phyloP scores from a whole-genome alignment of 2,888 invertebrate genomes.

The Cepaea hortensis region DNA sequence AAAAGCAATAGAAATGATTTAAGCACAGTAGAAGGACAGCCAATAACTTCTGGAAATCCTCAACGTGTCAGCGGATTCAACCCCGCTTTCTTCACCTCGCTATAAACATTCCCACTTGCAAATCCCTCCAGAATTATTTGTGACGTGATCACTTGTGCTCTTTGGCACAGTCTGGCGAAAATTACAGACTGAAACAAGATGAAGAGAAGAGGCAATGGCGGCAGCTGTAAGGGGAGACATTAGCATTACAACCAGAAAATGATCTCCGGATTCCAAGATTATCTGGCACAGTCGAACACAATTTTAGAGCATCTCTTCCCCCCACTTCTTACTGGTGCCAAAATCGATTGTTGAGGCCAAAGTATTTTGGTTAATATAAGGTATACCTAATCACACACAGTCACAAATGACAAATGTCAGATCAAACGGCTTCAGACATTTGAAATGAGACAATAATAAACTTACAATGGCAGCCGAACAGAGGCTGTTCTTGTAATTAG shows the following conservation, averaged over 20 bases:
- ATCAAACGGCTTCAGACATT: too few species aligned
- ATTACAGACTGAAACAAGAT: neutral
- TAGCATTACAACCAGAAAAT: conserved; percentile 2
- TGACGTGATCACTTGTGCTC: neutral
- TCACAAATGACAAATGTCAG: too few species aligned
- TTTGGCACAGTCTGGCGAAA: neutral
- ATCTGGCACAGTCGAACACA: neutral
- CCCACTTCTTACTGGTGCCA: neutral
- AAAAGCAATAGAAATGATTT: too few species aligned
- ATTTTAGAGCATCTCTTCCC: neutral
- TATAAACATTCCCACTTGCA: neutral
- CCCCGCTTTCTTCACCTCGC: too few species aligned
- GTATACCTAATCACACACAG: too few species aligned
- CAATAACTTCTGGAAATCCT: too few species aligned
- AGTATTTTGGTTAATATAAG: neutral
- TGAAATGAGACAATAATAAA: too few species aligned
- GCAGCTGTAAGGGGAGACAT: neutral
- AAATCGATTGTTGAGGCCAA: conserved; percentile 9
- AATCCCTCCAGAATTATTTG: neutral
- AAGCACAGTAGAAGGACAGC: too few species aligned
- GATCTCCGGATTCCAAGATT: neutral
- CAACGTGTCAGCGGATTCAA: too few species aligned
- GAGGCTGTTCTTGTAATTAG: too few species aligned
- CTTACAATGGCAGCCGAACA: too few species aligned
- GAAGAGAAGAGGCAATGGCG: neutral